Evolutionary conservation across 2,113 vertebrate species (phyloP).

Genomic region (Catagonus wagneri): DNA sequence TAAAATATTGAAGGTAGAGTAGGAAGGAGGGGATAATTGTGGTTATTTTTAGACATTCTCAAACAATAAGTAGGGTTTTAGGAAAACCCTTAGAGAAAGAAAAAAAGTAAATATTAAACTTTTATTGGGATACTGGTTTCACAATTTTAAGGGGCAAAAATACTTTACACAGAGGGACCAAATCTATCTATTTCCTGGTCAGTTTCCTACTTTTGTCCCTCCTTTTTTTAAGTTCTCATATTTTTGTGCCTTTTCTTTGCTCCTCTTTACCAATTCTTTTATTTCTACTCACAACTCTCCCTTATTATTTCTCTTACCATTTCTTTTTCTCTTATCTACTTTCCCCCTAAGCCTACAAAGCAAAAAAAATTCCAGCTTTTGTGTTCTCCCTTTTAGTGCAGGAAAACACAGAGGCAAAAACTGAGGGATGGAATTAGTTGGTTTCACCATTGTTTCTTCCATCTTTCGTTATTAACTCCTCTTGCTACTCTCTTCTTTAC

Average conservation of each 20-base stretch:
- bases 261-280: not conserved
- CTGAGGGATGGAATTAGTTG: not conserved
- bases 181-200: not conserved
- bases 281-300: not conserved
- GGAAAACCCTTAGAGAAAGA: not conserved
- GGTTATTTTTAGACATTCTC: not conserved
- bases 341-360: not conserved
- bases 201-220: not conserved
- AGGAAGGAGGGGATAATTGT: not conserved
- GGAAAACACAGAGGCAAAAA: conserved; percentile 46
- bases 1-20: not conserved
- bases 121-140: not conserved
- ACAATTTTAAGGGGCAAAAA: conserved; percentile 20
- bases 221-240: not conserved
- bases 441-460: conserved; percentile 17
- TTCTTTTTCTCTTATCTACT: not conserved
- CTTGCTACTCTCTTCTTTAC: not conserved
- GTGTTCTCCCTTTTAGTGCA: not conserved
- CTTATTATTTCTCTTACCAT: conserved; percentile 12
- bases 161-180: not conserved
- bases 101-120: not conserved
- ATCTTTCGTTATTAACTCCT: conserved; percentile 46
- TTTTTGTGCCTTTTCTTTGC: not conserved
- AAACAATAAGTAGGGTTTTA: not conserved
- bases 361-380: not conserved